Base-by-base conservation (phyloP, 1,140 invertebrate species). In the Drosophila triauraria region DNA sequence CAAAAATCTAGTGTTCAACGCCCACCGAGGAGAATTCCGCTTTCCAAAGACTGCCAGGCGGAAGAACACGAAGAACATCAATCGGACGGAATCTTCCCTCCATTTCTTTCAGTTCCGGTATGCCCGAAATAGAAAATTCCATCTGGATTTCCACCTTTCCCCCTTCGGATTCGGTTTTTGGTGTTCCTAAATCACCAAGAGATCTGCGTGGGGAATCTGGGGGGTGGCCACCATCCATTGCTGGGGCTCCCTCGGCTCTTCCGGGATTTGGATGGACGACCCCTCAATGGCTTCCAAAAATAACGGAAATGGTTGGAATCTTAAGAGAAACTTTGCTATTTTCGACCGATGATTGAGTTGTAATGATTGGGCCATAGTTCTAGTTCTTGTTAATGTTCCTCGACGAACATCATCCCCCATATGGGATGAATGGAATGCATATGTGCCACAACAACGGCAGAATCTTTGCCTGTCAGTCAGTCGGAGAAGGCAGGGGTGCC, bases 331-430 rank as follows among this genome's bases (percentile, higher is more conserved):
- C 75, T 40, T 87, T 87, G 84, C 85, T 87, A 87, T 88, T 88
- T 88, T 88, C 58, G 74, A 75, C 44, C 56, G 83, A 87, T 87
- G 81, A 84, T 84, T 84, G 77, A 84, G 81, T 64, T 84, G 82
- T 76, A 77, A 51, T 81, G 84, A 83, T 87, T 87, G 72, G 67
- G 72, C 53, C 75, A 54, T 25, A 59, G 69, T 59, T 71, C n/a
- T 42, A 27, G 46, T 71, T 71, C 38, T 57, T 72, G 64, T 57
- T 51, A 42, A 17, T 38, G 51, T 65, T 44, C 46, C 32, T 38
- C 32, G 7, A 15, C 51, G 51, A 25, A 30, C 40, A 60, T 15
- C 40, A 58, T 65, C 48, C 51, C 48, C 82, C 82, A 81, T 68
- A 65, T 79, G 81, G 79, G 82, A 48, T 72, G 78, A 59, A 68